Evolutionary conservation across 2,113 vertebrate genomes (phyloP), one percentile per base, ranked within the genome.

Genomic region (Phocoena phocoena): DNA sequence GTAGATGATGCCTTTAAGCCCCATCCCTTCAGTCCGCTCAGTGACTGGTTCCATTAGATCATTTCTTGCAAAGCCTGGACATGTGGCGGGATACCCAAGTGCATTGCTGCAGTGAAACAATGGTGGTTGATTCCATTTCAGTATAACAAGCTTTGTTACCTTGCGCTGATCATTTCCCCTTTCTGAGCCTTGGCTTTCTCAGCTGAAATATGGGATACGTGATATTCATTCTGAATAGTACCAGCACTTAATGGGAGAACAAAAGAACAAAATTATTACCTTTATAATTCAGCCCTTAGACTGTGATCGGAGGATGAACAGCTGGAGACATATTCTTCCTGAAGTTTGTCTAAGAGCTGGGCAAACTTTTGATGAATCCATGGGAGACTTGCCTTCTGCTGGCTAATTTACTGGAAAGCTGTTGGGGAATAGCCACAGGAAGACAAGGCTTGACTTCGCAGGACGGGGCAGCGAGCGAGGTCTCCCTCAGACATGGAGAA

Each of bases 351-450:
- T 94, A 82, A 95, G 96, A 95, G 92, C 47, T 50, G 74, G 89
- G 80, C 87, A 97, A 98, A 96, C 94, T 98, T 98, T 80, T 88
- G 96, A 98, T 97, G 88, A 97, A 83, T 71, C 76, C 93, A 73
- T 62, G 0, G 79, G 88, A 96, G 84, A 84, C 53, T 18, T 28
- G 47, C 77, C 88, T 89, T 81, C 91, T 86, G 93, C 36, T 60
- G 70, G 80, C 1, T 95, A 44, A 93, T 96, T 96, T 97, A 70
- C 84, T 70, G 93, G 82, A 93, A 90, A 6, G 0, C 91, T 92
- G 47, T 53, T 71, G 95, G 97, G 95, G 95, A 97, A 97, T 41
- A 76, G 67, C 82, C 0, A 0, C 87, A 80, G 68, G 86, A 87
- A 96, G 95, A 84, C 50, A 47, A 85, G 63, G n/a, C 58, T 97